Base-by-base conservation (phyloP, 1,140 invertebrate genomes). In the Teleopsis dalmanni region DNA sequence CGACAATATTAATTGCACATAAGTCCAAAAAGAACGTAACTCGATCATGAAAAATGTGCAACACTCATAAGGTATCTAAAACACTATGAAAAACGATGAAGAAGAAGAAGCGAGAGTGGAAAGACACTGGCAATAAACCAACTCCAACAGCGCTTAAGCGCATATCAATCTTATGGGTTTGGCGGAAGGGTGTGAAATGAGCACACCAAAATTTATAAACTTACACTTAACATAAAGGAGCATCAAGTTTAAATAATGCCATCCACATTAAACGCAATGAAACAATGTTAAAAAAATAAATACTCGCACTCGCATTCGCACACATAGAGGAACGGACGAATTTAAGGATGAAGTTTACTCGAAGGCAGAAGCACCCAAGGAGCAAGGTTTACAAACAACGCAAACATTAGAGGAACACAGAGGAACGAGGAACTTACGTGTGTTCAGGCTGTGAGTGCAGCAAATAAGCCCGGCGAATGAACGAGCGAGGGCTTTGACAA, bases 401-500 rank as follows among this genome's bases (percentile, higher is more conserved):
- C 2, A 11, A 8, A 16, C 11, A 16, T 13, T 6, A 16, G 33
- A 34, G 18, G 5, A 13, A 34, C 6, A 5, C n/a, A 13, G 11
- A 16, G 5, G 13, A 13, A 11, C 33, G 11, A 34, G 13, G 5
- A 5, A 13, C n/a, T 7, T 37, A 37, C 22, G 35, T 37, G 6
- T 37, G 35, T 37, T 16, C n/a, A 21, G 7, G 35, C 11, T 9
- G 11, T 25, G 13, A n/a, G 21, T 13, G 9, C 16, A 1, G 16
- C 26, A 21, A 9, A 18, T 37, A 18, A 34, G 41, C 22, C 25
- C 31, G 40, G 25, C 18, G 16, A 42, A 42, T 23, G 11, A 10
- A 31, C 9, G 31, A 43, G 31, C 26, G 27, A 31, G 10, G 26
- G 16, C 27, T 16, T 43, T 61, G 62, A 66, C 62, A 65, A 64